These are phyloP conservation scores for Champsocephalus gunnari DNA, from an alignment of 2,797 vertebrate species.

Conservation along the genomic window DNA sequence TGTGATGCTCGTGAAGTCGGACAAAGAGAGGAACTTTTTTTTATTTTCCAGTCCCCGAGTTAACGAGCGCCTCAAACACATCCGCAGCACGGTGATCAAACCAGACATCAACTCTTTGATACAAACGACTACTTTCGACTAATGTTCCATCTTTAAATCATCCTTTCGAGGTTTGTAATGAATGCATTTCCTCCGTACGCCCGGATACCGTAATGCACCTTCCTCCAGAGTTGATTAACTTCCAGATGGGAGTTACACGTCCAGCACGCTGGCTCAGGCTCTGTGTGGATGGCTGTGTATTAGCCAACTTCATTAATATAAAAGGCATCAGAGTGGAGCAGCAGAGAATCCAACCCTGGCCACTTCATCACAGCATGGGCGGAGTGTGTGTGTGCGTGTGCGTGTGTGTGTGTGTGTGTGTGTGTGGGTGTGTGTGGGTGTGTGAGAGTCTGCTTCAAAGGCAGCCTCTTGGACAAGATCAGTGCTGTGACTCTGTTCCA, in stretches of 20 bases:
- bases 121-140: neutral
- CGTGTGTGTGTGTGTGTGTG: slow-evolving; percentile 34
- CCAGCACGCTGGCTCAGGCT: slow-evolving; percentile 60
- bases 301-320: slow-evolving; percentile 78
- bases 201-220: slow-evolving; percentile 41
- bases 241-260: slow-evolving; percentile 56
- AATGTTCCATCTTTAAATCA: neutral
- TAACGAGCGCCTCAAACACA: slow-evolving; percentile 39
- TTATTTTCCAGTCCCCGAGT: neutral
- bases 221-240: slow-evolving; percentile 65
- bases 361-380: slow-evolving; percentile 67
- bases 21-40: slow-evolving; percentile 4
- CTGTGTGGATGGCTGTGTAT: slow-evolving; percentile 38
- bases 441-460: slow-evolving; percentile 76
- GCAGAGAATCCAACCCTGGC: slow-evolving; percentile 48
- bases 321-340: slow-evolving; percentile 51
- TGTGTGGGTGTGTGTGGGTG: slow-evolving; percentile 11
- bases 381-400: slow-evolving; percentile 9
- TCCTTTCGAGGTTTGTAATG: neutral
- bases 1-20: slow-evolving; percentile 27
- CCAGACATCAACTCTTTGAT: slow-evolving; percentile 4
- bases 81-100: slow-evolving; percentile 28
- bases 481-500: slow-evolving; percentile 75
- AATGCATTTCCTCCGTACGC: neutral
- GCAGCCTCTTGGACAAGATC: slow-evolving; percentile 80